phyloP scores from a whole-genome alignment of 2,888 invertebrate genomes.

The Machimus atricapillus region DNA sequence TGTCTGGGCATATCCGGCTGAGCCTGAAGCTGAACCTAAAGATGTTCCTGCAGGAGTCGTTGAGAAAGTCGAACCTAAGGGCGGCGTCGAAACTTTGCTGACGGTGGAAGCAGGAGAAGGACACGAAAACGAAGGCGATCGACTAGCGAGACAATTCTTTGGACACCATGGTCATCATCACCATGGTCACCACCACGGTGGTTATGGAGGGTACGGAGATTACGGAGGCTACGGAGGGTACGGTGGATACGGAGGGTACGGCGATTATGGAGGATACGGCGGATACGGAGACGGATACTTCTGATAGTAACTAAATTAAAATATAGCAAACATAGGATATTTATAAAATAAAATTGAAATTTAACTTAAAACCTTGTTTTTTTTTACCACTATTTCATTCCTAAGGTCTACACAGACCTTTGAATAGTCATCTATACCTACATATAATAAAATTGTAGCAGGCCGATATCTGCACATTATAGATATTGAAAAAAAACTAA shows the following conservation, averaged over 20 bases:
- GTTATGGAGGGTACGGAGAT: not conserved
- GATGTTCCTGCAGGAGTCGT: not conserved
- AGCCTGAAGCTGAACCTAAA: not conserved
- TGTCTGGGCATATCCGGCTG: not conserved
- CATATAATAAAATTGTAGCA: too few relatives aligned
- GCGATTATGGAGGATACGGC: not conserved
- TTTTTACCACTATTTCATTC: too few relatives aligned
- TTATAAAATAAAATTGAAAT: not conserved
- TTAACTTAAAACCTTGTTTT: too few relatives aligned
- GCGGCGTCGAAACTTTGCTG: not conserved
- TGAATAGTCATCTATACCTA: too few relatives aligned
- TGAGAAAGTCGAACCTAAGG: not conserved
- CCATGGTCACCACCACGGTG: not conserved
- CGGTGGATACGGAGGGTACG: too few relatives aligned
- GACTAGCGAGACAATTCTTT: not conserved
- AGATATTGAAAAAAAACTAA: too few relatives aligned
- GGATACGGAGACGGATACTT: not conserved
- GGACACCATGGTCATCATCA: not conserved
- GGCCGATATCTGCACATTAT: too few relatives aligned
- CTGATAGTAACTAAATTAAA: not conserved
- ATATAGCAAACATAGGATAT: not conserved
- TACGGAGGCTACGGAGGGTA: not conserved
- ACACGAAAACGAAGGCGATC: not conserved
- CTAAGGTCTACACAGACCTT: too few relatives aligned
- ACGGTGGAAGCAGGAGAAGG: not conserved